A percentile compares a stretch with the other conserved stretches of the same genome.
Conservation (phyloP, 2,888 invertebrate species). For the Colostygia pectinataria region DNA sequence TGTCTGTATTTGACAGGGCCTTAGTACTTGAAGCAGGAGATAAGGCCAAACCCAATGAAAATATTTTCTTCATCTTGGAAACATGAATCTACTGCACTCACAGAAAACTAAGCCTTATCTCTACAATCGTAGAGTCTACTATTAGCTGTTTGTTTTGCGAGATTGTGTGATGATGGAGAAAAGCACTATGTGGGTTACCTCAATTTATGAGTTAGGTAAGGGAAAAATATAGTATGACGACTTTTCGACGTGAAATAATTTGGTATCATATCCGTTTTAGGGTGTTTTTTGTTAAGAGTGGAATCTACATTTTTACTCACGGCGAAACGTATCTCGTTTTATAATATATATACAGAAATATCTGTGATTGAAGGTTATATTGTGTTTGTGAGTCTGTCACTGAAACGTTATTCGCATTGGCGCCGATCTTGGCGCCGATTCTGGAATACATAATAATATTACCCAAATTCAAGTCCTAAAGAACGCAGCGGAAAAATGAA, state of each 20-base stretch:
- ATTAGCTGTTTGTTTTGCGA: background rate
- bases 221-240: constrained; percentile 18
- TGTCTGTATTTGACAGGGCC: too few species aligned
- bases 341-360: too few species aligned
- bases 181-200: constrained; percentile 17
- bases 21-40: constrained; percentile 22
- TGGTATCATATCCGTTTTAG: constrained; percentile 16
- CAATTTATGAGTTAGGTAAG: constrained; percentile 21
- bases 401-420: too few species aligned
- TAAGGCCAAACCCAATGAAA: constrained; percentile 35
- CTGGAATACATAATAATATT: too few species aligned
- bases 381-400: too few species aligned
- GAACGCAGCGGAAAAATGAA: too few species aligned
- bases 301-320: background rate
- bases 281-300: constrained; percentile 11
- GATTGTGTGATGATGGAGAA: constrained; percentile 10
- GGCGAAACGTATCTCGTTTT: background rate
- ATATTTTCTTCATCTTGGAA: constrained; percentile 32
- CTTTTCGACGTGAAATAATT: constrained; percentile 16
- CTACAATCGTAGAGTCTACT: background rate
- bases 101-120: background rate
- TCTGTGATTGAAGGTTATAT: too few species aligned
- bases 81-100: background rate
- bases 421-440: too few species aligned
- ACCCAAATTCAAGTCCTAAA: too few species aligned